Conservation (phyloP, 2,888 invertebrate genomes). For the Suillia variegata region DNA sequence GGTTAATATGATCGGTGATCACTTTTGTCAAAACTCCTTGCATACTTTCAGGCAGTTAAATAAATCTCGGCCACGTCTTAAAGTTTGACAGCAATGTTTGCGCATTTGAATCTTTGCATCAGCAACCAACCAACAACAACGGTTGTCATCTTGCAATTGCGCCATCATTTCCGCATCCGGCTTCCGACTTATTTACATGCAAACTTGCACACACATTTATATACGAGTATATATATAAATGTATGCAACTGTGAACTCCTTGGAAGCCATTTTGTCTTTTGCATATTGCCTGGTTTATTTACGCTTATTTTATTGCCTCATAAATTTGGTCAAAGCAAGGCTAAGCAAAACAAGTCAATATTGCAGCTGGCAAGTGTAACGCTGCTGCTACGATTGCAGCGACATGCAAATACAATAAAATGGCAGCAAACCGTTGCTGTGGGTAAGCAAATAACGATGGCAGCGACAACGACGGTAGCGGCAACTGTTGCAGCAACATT, state of each 20-base stretch:
- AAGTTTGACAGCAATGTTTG: too few relatives aligned
- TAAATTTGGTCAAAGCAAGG: conserved; percentile 42
- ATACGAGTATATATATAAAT: too few relatives aligned
- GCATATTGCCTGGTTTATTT: conserved; percentile 22
- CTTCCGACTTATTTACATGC: conserved; percentile 12
- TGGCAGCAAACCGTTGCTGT: background rate
- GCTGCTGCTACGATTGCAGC: background rate
- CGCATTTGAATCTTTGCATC: too few relatives aligned
- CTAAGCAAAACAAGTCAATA: background rate
- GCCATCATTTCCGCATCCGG: conserved; percentile 15
- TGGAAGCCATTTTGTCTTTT: conserved; percentile 4
- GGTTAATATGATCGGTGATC: too few relatives aligned
- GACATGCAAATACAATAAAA: background rate
- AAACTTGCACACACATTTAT: too few relatives aligned
- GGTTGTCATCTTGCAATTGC: background rate
- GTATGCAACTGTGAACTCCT: too few relatives aligned
- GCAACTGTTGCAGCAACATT: conserved; percentile 40
- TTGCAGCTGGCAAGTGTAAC: background rate
- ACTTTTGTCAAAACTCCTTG: too few relatives aligned
- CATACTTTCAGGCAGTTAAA: background rate
- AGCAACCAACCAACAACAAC: background rate
- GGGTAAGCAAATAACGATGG: background rate
- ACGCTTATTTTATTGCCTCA: conserved; percentile 44
- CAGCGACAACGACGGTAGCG: background rate
- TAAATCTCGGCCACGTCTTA: background rate